phyloP scores from a whole-genome alignment of 2,888 invertebrate genomes.

The Agrochola macilenta region DNA sequence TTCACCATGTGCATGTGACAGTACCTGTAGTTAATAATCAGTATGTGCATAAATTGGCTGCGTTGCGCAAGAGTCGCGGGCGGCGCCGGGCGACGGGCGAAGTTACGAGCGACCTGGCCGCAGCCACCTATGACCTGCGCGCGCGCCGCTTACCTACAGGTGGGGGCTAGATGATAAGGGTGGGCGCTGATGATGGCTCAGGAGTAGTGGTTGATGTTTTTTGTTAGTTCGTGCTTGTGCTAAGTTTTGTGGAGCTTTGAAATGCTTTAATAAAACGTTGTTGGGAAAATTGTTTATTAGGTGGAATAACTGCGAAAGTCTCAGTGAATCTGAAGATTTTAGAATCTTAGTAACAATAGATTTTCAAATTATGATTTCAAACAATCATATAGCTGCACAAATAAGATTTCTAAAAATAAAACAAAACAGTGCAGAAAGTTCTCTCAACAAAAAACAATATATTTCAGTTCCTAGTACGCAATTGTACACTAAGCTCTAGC shows the following conservation, averaged over 20 bases:
- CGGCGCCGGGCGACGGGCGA: constrained; percentile 59
- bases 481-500: constrained; percentile 58
- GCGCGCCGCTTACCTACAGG: constrained; percentile 59
- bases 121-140: constrained; percentile 66
- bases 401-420: not conserved
- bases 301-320: not conserved
- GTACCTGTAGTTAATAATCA: constrained; percentile 59
- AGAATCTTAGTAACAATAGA: not conserved
- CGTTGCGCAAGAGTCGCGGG: constrained; percentile 64
- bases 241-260: too few species aligned
- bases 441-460: constrained; percentile 4
- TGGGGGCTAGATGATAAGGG: constrained; percentile 39
- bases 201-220: not conserved
- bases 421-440: not conserved
- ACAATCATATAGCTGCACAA: not conserved
- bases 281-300: not conserved
- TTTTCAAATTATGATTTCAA: too few species aligned
- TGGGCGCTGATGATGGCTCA: constrained; percentile 22
- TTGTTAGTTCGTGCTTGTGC: too few species aligned
- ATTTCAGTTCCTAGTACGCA: constrained; percentile 40
- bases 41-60: constrained; percentile 61
- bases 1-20: constrained; percentile 36
- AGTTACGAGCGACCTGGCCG: constrained; percentile 67
- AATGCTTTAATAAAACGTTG: not conserved
- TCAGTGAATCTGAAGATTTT: not conserved